Evolutionary conservation across 2,888 invertebrate genomes (phyloP).

Genomic region (Torymus tubicola): DNA sequence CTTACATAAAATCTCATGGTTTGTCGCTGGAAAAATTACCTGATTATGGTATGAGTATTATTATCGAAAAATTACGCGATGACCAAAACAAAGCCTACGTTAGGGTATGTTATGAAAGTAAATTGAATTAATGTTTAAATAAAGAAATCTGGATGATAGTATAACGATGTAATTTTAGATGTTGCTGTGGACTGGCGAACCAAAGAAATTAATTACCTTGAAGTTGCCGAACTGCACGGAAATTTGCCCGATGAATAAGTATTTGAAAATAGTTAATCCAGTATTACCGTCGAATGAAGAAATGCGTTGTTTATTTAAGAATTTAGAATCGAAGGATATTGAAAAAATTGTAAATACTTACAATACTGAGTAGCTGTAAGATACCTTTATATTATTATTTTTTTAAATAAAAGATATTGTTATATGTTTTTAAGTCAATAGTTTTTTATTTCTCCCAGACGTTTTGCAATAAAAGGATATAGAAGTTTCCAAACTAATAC

Average conservation of each 20-base stretch:
- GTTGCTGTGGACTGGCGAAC: conserved; percentile 19
- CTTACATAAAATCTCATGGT: conserved; percentile 9
- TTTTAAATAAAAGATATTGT: no score
- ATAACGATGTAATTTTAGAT: conserved; percentile 7
- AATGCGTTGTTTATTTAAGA: conserved; percentile 42
- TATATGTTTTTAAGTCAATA: no score
- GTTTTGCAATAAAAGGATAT: no score
- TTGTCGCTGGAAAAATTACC: conserved; percentile 8
- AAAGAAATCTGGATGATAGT: no score
- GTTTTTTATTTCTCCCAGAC: no score
- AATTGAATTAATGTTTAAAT: no score
- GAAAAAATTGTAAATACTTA: conserved; percentile 30
- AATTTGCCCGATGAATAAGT: conserved; percentile 35
- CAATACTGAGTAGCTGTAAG: no score
- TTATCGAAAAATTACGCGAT: conserved; percentile 39
- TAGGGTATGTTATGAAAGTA: not conserved
- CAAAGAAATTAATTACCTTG: conserved; percentile 24
- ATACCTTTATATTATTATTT: no score
- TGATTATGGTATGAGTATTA: conserved; percentile 33
- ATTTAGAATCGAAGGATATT: conserved; percentile 11
- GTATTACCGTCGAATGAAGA: conserved; percentile 42
- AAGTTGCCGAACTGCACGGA: conserved; percentile 37
- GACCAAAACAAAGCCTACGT: conserved; percentile 12
- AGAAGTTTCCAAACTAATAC: no score
- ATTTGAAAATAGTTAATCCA: conserved; percentile 33